Evolutionary conservation across 2,797 vertebrate genomes (phyloP).

Genomic region (Chromobotia macracanthus): DNA sequence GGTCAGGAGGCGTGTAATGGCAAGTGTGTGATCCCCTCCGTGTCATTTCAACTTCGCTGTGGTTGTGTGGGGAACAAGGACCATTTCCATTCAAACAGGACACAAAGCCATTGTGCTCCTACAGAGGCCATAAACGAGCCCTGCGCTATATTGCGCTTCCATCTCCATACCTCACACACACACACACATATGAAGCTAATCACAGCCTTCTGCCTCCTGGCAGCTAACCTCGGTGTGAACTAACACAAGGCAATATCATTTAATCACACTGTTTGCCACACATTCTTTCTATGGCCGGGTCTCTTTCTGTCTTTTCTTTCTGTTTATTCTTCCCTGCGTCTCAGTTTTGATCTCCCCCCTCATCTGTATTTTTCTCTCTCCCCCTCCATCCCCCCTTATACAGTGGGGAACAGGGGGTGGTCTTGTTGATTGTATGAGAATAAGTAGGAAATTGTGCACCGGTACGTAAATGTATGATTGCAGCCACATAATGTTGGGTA

Average conservation of each 20-base stretch:
- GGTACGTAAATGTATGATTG: constrained; percentile 56
- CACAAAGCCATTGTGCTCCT: constrained; percentile 68
- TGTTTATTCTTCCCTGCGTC: constrained; percentile 27
- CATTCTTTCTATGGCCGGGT: constrained; percentile 57
- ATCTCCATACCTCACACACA: constrained; percentile 61
- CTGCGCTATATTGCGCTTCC: background rate
- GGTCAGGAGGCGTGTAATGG: constrained; percentile 53
- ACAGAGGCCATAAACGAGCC: constrained; percentile 52
- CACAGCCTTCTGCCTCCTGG: constrained; percentile 76
- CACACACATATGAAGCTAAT: constrained; percentile 70
- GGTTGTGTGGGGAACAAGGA: constrained; percentile 61
- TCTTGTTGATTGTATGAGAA: constrained; percentile 64
- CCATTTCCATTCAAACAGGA: constrained; percentile 62
- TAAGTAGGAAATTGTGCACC: constrained; percentile 68
- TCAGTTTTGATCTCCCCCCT: constrained; percentile 10
- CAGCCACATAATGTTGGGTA: constrained; percentile 48
- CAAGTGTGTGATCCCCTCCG: constrained; percentile 56
- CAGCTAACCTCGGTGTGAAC: constrained; percentile 85
- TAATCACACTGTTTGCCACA: constrained; percentile 78
- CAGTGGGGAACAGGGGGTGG: constrained; percentile 39
- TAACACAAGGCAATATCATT: constrained; percentile 84
- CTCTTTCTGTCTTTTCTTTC: constrained; percentile 58
- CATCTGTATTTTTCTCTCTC: constrained; percentile 43
- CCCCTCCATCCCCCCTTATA: constrained; percentile 2
- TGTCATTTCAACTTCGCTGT: constrained; percentile 65